Base-by-base conservation (phyloP, 2,113 vertebrate species). In the Sterrhoptilus dennistouni region DNA sequence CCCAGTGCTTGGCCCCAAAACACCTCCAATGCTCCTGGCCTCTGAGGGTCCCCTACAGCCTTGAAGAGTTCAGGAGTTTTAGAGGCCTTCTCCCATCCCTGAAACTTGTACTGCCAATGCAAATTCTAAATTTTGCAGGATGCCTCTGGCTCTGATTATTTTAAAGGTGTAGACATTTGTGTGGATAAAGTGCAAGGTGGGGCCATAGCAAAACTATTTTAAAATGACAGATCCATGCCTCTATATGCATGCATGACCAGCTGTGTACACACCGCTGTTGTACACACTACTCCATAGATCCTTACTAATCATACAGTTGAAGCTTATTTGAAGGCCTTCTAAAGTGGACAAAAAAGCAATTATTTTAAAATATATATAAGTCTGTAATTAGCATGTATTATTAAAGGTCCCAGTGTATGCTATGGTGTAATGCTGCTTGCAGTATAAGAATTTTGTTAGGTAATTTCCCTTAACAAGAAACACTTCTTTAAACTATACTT, bases 381-480 rank as follows among this genome's bases (percentile, higher is more conserved):
- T 76, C 89, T 54, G 54, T 75, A 96, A 94, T 96, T 91, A 88
- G 52, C 2, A 17, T 28, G 49, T 33, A 89, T 92, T 90, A 94
- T 76, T 95, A 90, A 95, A 87, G 57, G 90, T 82, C 54, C 84
- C 63, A 87, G 42, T 49, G 69, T 89, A 74, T 22, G 28, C 49
- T 69, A 68, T 64, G 68, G 65, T 86, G 77, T 92, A 97, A 96
- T 84, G 66, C 69, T 90, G 56, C 38, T 69, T 83, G 70, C 66
- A 68, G 52, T 66, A 86, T 63, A 87, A 96, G 93, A 95, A 80
- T 52, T 40, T 84, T 94, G 80, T 93, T 90, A 95, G 80, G 92
- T 87, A 90, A 95, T 97, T 97, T 96, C 84, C 92, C 87, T 89
- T 95, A 88, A 83, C 95, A 95, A 95, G 76, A 45, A 88, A 96